Evolutionary conservation across 2,888 invertebrate genomes (phyloP).

Genomic region (Drosophila bunnanda): DNA sequence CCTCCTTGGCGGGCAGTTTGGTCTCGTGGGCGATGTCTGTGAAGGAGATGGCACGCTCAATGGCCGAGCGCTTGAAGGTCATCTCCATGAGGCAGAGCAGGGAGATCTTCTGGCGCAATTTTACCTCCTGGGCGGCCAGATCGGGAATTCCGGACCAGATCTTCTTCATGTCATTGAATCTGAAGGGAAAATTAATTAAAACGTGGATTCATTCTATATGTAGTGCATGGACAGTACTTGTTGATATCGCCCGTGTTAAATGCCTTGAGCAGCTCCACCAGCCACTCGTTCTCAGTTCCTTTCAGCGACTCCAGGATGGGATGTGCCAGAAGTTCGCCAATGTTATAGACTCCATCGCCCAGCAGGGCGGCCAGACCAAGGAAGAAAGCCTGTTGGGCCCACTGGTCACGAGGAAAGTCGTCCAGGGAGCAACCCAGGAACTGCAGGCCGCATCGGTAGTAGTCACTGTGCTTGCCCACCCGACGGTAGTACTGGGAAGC

Average conservation of each 20-base stretch:
- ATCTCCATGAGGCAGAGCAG: conserved; percentile 98
- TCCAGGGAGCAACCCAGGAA: conserved; percentile 91
- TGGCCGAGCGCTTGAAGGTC: conserved; percentile 97
- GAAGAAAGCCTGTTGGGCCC: conserved; percentile 93
- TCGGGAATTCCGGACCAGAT: conserved; percentile 92
- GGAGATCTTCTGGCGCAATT: conserved; percentile 96
- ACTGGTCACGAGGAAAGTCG: conserved; percentile 88
- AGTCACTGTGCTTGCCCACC: conserved; percentile 94
- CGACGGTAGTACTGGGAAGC: conserved; percentile 95
- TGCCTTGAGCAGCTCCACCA: conserved; percentile 92
- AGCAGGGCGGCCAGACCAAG: conserved; percentile 97
- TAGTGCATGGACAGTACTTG: conserved; percentile 83
- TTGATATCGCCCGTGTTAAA: conserved; percentile 94
- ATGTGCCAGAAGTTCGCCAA: conserved; percentile 98
- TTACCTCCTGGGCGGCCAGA: conserved; percentile 91
- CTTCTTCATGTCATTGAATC: conserved; percentile 88
- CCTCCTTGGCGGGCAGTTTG: conserved; percentile 92
- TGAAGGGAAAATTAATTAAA: conserved; percentile 47
- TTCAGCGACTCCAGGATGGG: conserved; percentile 95
- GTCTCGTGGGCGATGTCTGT: conserved; percentile 95
- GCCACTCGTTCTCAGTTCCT: conserved; percentile 93
- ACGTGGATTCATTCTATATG: rapidly evolving
- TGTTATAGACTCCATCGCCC: conserved; percentile 97
- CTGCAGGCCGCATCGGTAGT: conserved; percentile 96
- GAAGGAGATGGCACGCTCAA: conserved; percentile 94